phyloP scores from a whole-genome alignment of 2,888 invertebrate species.

The Dusona sp. region DNA sequence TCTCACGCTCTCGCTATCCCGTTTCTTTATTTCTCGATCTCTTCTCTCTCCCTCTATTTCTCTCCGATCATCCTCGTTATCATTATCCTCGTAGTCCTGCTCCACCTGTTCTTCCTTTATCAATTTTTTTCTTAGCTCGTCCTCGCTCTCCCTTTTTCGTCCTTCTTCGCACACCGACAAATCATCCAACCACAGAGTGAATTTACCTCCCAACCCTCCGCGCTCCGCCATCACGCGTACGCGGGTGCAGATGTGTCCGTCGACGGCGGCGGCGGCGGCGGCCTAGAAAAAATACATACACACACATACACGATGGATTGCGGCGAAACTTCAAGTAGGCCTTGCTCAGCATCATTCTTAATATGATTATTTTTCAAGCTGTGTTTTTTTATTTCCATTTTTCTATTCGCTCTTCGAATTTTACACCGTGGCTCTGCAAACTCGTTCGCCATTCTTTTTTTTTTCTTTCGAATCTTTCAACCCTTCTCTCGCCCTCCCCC shows the following conservation, averaged over 20 bases:
- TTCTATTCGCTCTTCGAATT: constrained; percentile 44
- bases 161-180: constrained; percentile 52
- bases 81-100: constrained; percentile 24
- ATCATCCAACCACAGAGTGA: constrained; percentile 66
- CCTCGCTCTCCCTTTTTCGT: constrained; percentile 42
- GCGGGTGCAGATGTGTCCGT: constrained; percentile 80
- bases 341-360: constrained; percentile 56
- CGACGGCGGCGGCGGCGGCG: constrained; percentile 79
- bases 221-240: constrained; percentile 73
- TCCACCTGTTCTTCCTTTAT: constrained; percentile 55
- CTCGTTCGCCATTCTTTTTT: constrained; percentile 49
- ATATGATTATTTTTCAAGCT: constrained; percentile 39
- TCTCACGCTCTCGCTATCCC: constrained; percentile 21
- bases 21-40: constrained; percentile 10
- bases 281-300: constrained; percentile 70
- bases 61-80: constrained; percentile 44
- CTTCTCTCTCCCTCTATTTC: constrained; percentile 34
- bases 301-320: constrained; percentile 80
- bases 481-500: constrained; percentile 9
- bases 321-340: constrained; percentile 84
- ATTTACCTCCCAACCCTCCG: constrained; percentile 72
- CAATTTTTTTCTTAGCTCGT: constrained; percentile 38
- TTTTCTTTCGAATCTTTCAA: constrained; percentile 44
- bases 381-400: constrained; percentile 64
- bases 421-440: constrained; percentile 1